phyloP scores from a whole-genome alignment of 2,113 vertebrate genomes.

The Phyllostomus hastatus region DNA sequence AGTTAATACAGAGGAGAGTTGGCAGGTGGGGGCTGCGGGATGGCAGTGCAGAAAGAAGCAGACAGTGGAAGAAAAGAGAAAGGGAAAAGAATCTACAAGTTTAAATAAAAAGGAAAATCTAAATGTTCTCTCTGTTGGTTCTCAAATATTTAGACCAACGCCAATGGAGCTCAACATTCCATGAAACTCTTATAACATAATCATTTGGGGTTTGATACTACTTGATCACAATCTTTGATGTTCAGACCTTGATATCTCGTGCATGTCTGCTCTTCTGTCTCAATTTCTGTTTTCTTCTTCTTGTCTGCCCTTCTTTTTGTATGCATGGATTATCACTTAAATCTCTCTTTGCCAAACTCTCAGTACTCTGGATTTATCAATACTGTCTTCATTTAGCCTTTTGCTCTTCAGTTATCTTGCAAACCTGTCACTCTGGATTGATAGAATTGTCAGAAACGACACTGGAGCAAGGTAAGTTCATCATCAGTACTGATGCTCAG shows the following conservation, averaged over 20 bases:
- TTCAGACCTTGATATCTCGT: background rate
- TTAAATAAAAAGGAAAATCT: background rate
- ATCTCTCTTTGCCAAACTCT: background rate
- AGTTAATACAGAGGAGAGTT: fast-evolving
- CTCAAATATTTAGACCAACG: background rate
- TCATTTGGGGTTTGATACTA: background rate
- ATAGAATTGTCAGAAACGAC: background rate
- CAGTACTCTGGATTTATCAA: background rate
- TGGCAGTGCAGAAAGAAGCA: fast-evolving
- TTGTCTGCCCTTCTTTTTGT: background rate
- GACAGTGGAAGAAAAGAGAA: background rate
- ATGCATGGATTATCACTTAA: background rate
- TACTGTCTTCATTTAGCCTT: background rate
- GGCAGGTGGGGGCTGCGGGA: no score
- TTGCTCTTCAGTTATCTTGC: background rate
- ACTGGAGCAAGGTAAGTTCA: background rate
- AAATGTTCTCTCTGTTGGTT: background rate
- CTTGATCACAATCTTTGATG: background rate
- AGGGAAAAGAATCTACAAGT: background rate
- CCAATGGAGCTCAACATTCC: background rate
- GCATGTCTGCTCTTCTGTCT: background rate
- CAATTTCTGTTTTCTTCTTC: background rate
- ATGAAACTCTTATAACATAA: background rate
- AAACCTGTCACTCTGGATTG: background rate
- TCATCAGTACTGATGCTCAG: background rate